Conservation (phyloP, 2,888 invertebrate species). For the Meteorus cinctellus region DNA sequence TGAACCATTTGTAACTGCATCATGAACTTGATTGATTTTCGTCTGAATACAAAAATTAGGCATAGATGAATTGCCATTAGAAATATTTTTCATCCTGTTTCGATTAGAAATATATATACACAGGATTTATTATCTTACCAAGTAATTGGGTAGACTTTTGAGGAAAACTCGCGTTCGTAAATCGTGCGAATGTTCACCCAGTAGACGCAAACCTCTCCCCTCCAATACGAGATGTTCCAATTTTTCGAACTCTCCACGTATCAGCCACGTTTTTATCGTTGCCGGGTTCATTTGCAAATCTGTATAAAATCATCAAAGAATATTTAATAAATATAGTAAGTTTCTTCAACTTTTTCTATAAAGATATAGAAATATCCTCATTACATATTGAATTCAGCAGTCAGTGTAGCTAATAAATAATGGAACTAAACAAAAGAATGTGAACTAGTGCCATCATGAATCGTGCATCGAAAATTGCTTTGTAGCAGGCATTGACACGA, state of each 20-base stretch:
- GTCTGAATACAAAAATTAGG: slow-evolving; percentile 71
- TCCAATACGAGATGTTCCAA: slow-evolving; percentile 81
- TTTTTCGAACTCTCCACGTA: slow-evolving; percentile 79
- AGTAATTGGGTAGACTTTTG: slow-evolving; percentile 80
- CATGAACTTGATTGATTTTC: slow-evolving; percentile 85
- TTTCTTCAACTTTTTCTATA: no score
- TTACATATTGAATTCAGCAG: no score
- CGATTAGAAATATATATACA: slow-evolving; percentile 2
- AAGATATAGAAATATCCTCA: no score
- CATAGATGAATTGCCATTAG: neutral
- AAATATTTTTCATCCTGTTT: neutral
- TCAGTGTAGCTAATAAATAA: no score
- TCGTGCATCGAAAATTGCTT: slow-evolving; percentile 12
- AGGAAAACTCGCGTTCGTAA: slow-evolving; percentile 79
- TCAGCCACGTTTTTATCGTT: slow-evolving; percentile 76
- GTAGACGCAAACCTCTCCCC: slow-evolving; percentile 80
- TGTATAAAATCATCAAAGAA: slow-evolving; percentile 50
- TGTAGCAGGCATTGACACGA: slow-evolving; percentile 31
- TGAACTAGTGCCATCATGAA: slow-evolving; percentile 6
- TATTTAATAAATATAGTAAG: neutral
- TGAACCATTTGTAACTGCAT: slow-evolving; percentile 84
- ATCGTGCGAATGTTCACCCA: slow-evolving; percentile 80
- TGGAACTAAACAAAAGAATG: neutral
- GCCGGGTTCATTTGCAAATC: slow-evolving; percentile 75
- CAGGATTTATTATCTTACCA: slow-evolving; percentile 73